phyloP scores from a whole-genome alignment of 2,113 vertebrate genomes.

The Pedionomus torquatus region DNA sequence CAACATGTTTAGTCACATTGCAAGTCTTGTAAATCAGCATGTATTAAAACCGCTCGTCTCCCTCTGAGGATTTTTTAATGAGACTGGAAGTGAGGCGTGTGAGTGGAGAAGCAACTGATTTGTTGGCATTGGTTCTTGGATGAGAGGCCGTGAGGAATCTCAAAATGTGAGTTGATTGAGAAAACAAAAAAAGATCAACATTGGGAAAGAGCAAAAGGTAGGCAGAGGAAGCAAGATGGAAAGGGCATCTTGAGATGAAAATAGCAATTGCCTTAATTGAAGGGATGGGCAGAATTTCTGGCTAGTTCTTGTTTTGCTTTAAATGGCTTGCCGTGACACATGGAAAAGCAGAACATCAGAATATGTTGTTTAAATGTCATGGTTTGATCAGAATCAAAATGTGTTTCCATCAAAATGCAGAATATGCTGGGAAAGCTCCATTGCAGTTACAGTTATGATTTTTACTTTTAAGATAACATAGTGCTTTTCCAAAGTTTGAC shows the following conservation, averaged over 20 bases:
- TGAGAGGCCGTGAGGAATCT: neutral
- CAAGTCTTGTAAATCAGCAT: slow-evolving; percentile 32
- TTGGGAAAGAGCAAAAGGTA: neutral
- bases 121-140: neutral
- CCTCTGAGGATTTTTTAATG: neutral
- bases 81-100: neutral
- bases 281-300: slow-evolving; percentile 24
- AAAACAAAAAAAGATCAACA: neutral
- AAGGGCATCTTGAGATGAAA: slow-evolving; percentile 26
- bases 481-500: neutral
- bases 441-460: neutral
- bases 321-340: neutral
- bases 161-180: neutral
- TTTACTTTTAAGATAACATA: neutral
- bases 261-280: slow-evolving; percentile 14
- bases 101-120: neutral
- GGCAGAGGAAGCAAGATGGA: neutral
- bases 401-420: neutral
- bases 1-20: slow-evolving; percentile 28
- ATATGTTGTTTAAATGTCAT: neutral
- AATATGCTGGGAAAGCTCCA: neutral
- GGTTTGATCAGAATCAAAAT: neutral
- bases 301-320: neutral
- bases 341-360: neutral
- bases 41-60: slow-evolving; percentile 35